Evolutionary conservation across 1,140 invertebrate species (phyloP), one percentile per base, ranked within the genome.

Genomic region (Drosophila dunni): DNA sequence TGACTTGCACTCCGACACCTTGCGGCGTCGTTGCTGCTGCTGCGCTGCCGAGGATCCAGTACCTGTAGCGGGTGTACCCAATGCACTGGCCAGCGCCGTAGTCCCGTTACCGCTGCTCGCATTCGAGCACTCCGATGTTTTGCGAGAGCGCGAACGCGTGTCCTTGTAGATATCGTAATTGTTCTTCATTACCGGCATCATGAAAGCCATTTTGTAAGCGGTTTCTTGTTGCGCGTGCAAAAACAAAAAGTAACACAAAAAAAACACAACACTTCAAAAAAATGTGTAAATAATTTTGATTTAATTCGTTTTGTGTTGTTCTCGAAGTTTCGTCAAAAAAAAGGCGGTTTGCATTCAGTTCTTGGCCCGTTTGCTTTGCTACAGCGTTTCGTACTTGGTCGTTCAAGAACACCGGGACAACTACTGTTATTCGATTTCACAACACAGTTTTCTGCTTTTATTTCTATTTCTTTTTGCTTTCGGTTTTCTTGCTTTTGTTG

Each of bases 181-280:
- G 93, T 97, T 97, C 94, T 97, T 97, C 92, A 98, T 95, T 73
- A 98, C 96, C 42, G 97, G 97, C 96, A 97, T 97, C 97, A 97
- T 97, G 93, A 97, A 97, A 93, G 97, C 97, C 97, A 97, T 97
- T 92, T 94, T 90, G 76, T 56, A 69, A 4, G 8, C 9, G 9
- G 11, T 10, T 45, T 20, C 33, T 51, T 75, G 10, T 64, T 38
- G 9, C 29, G 34, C 33, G 44, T 40, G n/a, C 48, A 75, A 78
- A 13, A 70, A 60, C 53, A 36, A 60, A 65, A 51, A 24, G 5
- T 4, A 3, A 10, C 36, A 58, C 40, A 56, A 68, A 15, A 53
- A 20, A 20, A 11, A 1, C 13, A n/a, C n/a, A 34, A 20, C 42
- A 34, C 29, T 66, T 5, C 3, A 29, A 29, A 29, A 29, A 29